phyloP scores from a whole-genome alignment of 2,888 invertebrate species.

The Hecatera dysodea region DNA sequence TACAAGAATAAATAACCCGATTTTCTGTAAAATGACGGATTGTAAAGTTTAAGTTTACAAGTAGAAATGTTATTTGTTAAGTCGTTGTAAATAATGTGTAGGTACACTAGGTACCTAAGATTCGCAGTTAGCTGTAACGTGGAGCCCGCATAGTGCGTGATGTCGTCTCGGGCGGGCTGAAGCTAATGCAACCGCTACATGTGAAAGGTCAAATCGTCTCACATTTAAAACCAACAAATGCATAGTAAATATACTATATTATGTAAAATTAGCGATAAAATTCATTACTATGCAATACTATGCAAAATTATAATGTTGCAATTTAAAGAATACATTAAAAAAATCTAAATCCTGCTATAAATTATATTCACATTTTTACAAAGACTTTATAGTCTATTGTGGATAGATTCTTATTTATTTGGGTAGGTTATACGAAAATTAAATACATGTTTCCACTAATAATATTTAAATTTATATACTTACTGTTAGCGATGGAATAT shows the following conservation, averaged over 20 bases:
- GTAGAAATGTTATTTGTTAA: no score
- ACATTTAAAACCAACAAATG: constrained; percentile 57
- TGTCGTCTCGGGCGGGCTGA: neutral
- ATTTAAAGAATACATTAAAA: constrained; percentile 24
- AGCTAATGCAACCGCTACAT: constrained; percentile 27
- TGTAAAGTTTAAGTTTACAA: neutral
- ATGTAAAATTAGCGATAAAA: constrained; percentile 47
- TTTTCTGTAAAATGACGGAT: neutral
- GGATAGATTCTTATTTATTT: neutral
- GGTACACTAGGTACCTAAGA: no score
- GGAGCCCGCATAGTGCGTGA: constrained; percentile 2
- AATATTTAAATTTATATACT: neutral
- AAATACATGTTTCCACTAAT: neutral
- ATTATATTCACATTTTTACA: constrained; percentile 20
- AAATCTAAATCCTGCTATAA: neutral
- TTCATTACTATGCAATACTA: constrained; percentile 50
- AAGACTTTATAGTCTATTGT: constrained; percentile 20
- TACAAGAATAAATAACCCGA: neutral
- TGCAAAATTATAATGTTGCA: constrained; percentile 33
- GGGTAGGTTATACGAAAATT: neutral
- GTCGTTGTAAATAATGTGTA: neutral
- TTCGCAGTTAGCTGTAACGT: neutral
- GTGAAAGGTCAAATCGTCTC: constrained; percentile 62
- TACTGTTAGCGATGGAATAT: neutral
- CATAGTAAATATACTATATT: constrained; percentile 32